Evolutionary conservation across 2,888 invertebrate species (phyloP).

Genomic region (Andrena bucephala): DNA sequence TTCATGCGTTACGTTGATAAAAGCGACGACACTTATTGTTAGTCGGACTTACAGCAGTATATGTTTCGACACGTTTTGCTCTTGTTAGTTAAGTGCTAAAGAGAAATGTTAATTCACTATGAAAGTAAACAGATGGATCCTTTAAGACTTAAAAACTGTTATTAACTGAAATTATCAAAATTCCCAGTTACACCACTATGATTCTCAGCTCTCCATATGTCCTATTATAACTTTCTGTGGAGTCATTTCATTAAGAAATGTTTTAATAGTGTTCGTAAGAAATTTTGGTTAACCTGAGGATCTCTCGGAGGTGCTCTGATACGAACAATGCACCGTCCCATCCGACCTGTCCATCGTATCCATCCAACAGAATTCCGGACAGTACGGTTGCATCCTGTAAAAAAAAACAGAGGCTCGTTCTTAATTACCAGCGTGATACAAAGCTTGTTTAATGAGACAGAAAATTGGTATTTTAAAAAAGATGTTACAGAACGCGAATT

Average conservation of each 20-base stretch:
- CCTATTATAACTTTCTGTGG: background rate
- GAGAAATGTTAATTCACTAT: too few species aligned
- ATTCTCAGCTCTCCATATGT: too few species aligned
- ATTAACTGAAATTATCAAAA: too few species aligned
- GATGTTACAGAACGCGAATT: too few species aligned
- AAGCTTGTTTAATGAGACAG: background rate
- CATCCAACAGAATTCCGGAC: slow-evolving; percentile 79
- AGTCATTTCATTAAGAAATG: background rate
- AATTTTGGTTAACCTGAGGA: slow-evolving; percentile 74
- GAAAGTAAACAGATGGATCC: too few species aligned
- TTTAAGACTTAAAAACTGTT: too few species aligned
- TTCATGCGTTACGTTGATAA: too few species aligned
- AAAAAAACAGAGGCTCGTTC: background rate
- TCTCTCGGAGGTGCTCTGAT: slow-evolving; percentile 77
- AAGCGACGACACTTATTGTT: too few species aligned
- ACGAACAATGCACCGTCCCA: slow-evolving; percentile 78
- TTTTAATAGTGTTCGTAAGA: background rate
- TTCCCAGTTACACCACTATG: too few species aligned
- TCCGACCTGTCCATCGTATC: slow-evolving; percentile 81
- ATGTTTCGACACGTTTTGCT: background rate
- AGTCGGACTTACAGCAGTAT: too few species aligned
- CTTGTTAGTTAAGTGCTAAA: background rate
- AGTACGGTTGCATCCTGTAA: slow-evolving; percentile 79
- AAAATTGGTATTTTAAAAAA: background rate
- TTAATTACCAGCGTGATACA: background rate